These are phyloP conservation scores for Andrena camellia DNA, from an alignment of 2,888 invertebrate genomes.

Conservation along the genomic window DNA sequence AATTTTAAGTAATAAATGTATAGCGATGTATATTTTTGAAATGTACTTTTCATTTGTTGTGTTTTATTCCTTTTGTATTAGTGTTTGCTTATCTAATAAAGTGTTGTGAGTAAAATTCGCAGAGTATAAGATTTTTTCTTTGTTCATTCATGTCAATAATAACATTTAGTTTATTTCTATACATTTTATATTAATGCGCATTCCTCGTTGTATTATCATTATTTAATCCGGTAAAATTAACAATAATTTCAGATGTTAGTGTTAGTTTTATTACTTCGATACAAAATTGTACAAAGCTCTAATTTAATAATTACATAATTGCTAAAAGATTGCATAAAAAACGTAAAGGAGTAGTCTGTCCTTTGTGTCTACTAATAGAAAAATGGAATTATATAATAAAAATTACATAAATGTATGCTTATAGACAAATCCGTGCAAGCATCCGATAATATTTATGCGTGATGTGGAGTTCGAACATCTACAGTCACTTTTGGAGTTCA, in stretches of 20 bases:
- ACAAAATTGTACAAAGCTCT: not conserved
- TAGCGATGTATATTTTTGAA: not conserved
- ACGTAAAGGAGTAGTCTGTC: not conserved
- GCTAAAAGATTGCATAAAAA: not conserved
- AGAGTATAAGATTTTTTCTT: not conserved
- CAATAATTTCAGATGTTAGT: too few species aligned
- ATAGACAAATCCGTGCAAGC: conserved; percentile 93
- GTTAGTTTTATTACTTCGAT: not conserved
- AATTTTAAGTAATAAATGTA: not conserved
- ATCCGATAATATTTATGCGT: conserved; percentile 94
- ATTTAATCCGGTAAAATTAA: not conserved
- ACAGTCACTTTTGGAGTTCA: conserved; percentile 92
- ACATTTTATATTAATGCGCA: not conserved
- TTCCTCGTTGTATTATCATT: not conserved
- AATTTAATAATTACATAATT: not conserved
- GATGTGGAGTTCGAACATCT: conserved; percentile 93
- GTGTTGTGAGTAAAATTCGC: not conserved
- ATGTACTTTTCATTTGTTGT: not conserved
- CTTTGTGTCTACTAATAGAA: not conserved
- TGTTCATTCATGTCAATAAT: not conserved
- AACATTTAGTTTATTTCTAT: not conserved
- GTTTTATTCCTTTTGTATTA: not conserved
- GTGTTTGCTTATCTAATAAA: not conserved
- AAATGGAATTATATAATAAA: not conserved
- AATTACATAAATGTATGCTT: conserved; percentile 79